These are phyloP conservation scores for Gorilla gorilla DNA, from an alignment of 2,113 vertebrate genomes.

Conservation along the genomic window DNA sequence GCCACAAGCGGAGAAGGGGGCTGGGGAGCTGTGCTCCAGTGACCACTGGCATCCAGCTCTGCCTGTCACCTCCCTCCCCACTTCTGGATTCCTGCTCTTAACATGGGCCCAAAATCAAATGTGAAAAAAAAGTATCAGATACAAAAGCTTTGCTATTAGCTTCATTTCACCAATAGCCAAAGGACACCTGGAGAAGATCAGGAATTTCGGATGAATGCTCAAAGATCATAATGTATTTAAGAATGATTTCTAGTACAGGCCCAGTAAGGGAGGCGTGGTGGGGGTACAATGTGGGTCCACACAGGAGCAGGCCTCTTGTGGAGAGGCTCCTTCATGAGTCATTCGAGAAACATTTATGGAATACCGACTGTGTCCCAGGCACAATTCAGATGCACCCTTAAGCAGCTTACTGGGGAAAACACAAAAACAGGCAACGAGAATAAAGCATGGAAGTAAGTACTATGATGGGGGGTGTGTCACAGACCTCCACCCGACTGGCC, in stretches of 20 bases:
- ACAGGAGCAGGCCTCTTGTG: not conserved
- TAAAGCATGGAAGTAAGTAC: not conserved
- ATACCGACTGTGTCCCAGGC: not conserved
- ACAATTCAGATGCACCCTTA: not conserved
- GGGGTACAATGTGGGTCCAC: not conserved
- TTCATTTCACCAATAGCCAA: not conserved
- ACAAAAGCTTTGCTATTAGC: not conserved
- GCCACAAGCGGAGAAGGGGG: too few relatives aligned
- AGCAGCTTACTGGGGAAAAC: not conserved
- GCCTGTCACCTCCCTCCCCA: not conserved
- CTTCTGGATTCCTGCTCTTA: not conserved
- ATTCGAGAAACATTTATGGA: not conserved
- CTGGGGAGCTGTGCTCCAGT: not conserved
- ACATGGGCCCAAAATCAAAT: not conserved
- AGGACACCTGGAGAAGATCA: not conserved
- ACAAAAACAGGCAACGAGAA: not conserved
- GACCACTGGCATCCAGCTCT: not conserved
- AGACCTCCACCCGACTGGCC: not conserved
- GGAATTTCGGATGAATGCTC: not conserved
- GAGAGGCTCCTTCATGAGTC: not conserved
- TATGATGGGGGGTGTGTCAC: not conserved
- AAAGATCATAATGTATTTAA: not conserved
- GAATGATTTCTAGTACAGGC: not conserved
- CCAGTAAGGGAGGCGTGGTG: not conserved
- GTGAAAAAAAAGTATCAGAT: not conserved